Percentiles rank a stretch among this genome's conserved stretches.
Conservation (phyloP, 2,113 vertebrate species). For the Percopsis transmontana region DNA sequence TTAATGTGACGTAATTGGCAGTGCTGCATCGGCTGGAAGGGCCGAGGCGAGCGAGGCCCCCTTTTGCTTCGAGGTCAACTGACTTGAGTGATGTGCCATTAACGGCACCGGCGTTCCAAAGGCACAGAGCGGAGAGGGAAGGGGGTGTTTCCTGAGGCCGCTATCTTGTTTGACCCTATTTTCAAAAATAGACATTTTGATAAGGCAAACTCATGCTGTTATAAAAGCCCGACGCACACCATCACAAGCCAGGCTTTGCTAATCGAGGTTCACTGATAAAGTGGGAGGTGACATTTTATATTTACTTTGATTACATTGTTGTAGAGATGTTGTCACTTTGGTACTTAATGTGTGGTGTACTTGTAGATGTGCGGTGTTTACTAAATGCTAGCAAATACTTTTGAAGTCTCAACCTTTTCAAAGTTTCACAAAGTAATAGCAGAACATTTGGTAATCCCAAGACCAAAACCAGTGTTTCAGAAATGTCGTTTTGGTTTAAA, state of each 20-base stretch:
- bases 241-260: slow-evolving; percentile 31
- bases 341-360: too few relatives aligned
- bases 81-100: slow-evolving; percentile 56
- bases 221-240: slow-evolving; percentile 12
- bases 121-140: background rate
- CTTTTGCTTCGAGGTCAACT: slow-evolving; percentile 50
- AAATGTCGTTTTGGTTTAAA: too few relatives aligned
- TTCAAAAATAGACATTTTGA: slow-evolving; percentile 66
- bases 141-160: slow-evolving; percentile 41
- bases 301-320: background rate
- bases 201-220: slow-evolving; percentile 41
- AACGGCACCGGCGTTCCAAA: background rate
- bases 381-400: too few relatives aligned
- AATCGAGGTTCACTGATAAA: slow-evolving; percentile 25
- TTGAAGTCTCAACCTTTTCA: too few relatives aligned
- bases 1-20: slow-evolving; percentile 68
- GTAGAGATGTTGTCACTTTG: slow-evolving; percentile 10
- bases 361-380: too few relatives aligned
- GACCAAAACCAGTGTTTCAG: too few relatives aligned
- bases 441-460: too few relatives aligned
- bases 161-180: slow-evolving; percentile 58
- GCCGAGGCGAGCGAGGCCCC: slow-evolving; percentile 29
- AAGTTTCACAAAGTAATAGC: too few relatives aligned
- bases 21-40: slow-evolving; percentile 27
- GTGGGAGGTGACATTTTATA: slow-evolving; percentile 23